Conservation (phyloP, 2,888 invertebrate species). For the Idaea dimidiata region DNA sequence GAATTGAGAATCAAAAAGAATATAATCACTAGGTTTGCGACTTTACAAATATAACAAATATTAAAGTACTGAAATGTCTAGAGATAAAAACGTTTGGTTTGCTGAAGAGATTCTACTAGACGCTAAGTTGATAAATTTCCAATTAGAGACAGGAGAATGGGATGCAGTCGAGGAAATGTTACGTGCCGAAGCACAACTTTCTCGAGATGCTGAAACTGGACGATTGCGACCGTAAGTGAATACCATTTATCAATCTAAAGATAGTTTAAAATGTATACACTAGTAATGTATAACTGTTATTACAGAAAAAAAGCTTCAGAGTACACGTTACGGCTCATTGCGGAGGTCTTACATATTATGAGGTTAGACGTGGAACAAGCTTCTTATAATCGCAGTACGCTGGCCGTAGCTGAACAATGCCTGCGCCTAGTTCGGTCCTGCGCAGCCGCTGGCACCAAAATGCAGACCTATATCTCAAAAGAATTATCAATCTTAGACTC, state of each 20-base stretch:
- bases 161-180: slow-evolving; percentile 77
- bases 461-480: slow-evolving; percentile 78
- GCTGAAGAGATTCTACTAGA: slow-evolving; percentile 76
- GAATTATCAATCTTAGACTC: slow-evolving; percentile 74
- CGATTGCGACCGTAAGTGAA: slow-evolving; percentile 69
- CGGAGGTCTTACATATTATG: slow-evolving; percentile 76
- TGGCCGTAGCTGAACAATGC: slow-evolving; percentile 77
- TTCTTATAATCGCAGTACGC: slow-evolving; percentile 71
- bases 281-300: slow-evolving; percentile 19
- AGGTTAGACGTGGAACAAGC: slow-evolving; percentile 72
- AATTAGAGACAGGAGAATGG: slow-evolving; percentile 77
- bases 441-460: slow-evolving; percentile 74
- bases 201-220: slow-evolving; percentile 73
- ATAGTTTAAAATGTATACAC: neutral
- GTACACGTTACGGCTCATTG: slow-evolving; percentile 73
- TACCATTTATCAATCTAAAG: neutral
- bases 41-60: neutral
- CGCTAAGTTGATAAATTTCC: slow-evolving; percentile 75
- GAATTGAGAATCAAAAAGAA: too few species aligned
- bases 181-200: slow-evolving; percentile 74
- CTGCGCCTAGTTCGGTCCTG: slow-evolving; percentile 77
- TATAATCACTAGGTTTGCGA: too few species aligned
- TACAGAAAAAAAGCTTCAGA: slow-evolving; percentile 77
- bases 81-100: slow-evolving; percentile 79
- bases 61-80: slow-evolving; percentile 51